Conservation (phyloP, 2,797 vertebrate genomes). For the Vultur gryphus region DNA sequence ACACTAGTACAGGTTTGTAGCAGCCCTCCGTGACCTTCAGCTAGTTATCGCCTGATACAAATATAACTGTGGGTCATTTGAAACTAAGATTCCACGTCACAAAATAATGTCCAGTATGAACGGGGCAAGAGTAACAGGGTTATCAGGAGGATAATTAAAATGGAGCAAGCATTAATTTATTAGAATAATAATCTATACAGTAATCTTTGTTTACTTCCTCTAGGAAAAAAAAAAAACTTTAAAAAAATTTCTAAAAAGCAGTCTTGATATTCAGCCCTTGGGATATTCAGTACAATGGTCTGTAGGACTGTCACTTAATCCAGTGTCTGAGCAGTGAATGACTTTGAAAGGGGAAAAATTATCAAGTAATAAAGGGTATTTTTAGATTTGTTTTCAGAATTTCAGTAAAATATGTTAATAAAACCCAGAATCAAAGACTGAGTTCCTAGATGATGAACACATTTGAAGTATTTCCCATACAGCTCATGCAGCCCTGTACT, state of each 20-base stretch:
- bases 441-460: background rate
- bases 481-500: background rate
- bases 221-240: background rate
- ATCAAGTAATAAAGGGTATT: background rate
- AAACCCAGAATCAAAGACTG: background rate
- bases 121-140: background rate
- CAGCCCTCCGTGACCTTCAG: background rate
- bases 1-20: background rate
- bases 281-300: background rate
- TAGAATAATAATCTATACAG: background rate
- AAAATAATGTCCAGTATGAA: background rate
- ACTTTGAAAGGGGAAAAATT: background rate
- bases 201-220: background rate
- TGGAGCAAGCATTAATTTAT: background rate
- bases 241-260: background rate
- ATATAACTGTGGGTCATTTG: fast-evolving
- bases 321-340: background rate
- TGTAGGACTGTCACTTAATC: background rate
- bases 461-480: background rate
- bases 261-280: background rate
- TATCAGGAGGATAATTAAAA: background rate
- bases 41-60: background rate
- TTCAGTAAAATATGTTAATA: background rate
- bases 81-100: background rate
- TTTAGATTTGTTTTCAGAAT: background rate